Percentiles rank a stretch among this genome's conserved stretches.
Evolutionary conservation across 1,140 invertebrate genomes (phyloP).

Genomic region (Eupristina koningsbergeri): DNA sequence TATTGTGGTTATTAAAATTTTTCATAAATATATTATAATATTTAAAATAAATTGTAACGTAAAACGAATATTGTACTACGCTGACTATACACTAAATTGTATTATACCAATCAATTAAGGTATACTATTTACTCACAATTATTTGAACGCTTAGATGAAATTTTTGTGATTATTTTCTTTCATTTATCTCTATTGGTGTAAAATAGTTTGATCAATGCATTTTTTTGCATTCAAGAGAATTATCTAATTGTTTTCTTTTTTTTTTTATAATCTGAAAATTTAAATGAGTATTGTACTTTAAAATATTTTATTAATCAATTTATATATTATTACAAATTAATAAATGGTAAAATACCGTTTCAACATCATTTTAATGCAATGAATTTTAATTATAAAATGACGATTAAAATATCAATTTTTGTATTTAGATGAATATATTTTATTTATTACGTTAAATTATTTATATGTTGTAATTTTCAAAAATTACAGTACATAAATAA

Average conservation of each 20-base stretch:
- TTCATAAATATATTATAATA: slow-evolving; percentile 25
- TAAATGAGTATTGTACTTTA: not conserved
- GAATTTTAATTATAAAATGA: too few species aligned
- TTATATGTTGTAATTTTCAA: too few species aligned
- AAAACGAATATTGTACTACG: slow-evolving; percentile 27
- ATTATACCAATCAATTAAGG: slow-evolving; percentile 16
- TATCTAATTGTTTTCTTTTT: not conserved
- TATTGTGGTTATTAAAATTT: slow-evolving; percentile 40
- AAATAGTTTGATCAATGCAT: not conserved
- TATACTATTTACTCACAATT: slow-evolving; percentile 2
- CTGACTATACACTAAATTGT: not conserved
- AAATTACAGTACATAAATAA: too few species aligned
- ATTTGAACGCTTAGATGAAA: not conserved
- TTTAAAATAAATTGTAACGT: slow-evolving; percentile 8
- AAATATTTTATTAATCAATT: not conserved
- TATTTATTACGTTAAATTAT: not conserved
- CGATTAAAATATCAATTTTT: too few species aligned
- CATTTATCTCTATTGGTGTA: not conserved
- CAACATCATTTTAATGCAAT: too few species aligned
- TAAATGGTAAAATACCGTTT: too few species aligned
- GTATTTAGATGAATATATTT: too few species aligned
- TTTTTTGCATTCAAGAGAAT: slow-evolving; percentile 13
- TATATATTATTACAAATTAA: too few species aligned
- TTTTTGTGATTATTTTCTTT: not conserved
- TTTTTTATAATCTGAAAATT: not conserved